Percentiles rank a stretch among this genome's conserved stretches.
Conservation (phyloP, 2,888 invertebrate genomes). For the Platerodrilus igneus region DNA sequence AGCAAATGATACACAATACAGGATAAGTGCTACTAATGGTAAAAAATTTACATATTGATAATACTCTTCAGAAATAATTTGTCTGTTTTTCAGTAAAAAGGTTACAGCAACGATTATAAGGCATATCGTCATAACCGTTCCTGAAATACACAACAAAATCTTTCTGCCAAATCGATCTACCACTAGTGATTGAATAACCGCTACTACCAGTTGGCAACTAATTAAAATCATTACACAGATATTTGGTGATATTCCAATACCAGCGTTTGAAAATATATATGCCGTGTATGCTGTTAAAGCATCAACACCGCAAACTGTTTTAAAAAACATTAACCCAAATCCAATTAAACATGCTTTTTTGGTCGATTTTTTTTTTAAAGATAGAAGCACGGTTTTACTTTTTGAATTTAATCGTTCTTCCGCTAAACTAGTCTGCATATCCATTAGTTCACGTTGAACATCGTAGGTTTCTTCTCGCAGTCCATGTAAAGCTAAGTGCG, state of each 20-base stretch:
- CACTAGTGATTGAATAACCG: slow-evolving; percentile 65
- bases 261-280: slow-evolving; percentile 53
- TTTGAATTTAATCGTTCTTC: slow-evolving; percentile 47
- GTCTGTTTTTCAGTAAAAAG: slow-evolving; percentile 48
- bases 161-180: slow-evolving; percentile 76
- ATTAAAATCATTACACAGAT: slow-evolving; percentile 58
- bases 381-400: slow-evolving; percentile 52
- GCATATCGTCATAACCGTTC: slow-evolving; percentile 61
- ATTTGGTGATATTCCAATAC: slow-evolving; percentile 45
- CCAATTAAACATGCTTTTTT: slow-evolving; percentile 53
- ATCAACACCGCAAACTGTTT: slow-evolving; percentile 60
- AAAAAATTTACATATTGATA: slow-evolving; percentile 60
- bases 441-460: slow-evolving; percentile 57
- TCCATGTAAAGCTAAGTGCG: slow-evolving; percentile 60
- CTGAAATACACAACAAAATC: slow-evolving; percentile 65
- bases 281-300: slow-evolving; percentile 58
- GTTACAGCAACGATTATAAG: slow-evolving; percentile 63
- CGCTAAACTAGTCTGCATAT: slow-evolving; percentile 51
- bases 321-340: slow-evolving; percentile 61
- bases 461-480: slow-evolving; percentile 67
- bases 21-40: slow-evolving; percentile 63
- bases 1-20: slow-evolving; percentile 74
- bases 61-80: slow-evolving; percentile 36
- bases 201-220: slow-evolving; percentile 64
- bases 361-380: slow-evolving; percentile 58